Conservation (phyloP, 1,140 invertebrate species). For the Drosophila repleta region DNA sequence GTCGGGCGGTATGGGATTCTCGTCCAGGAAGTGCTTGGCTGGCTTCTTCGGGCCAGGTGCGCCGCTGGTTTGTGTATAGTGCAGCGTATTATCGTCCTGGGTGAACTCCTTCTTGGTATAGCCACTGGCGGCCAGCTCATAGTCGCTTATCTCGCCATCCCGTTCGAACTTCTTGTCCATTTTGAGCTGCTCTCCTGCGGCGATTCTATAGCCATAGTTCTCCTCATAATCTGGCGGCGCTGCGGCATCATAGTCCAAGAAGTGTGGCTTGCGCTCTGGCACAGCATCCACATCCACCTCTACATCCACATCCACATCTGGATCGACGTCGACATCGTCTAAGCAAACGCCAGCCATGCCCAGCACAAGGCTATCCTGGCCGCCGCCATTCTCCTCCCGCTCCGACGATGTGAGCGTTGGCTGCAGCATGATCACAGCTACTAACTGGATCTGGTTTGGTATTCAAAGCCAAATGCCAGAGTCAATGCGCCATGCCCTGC, state of each 20-base stretch:
- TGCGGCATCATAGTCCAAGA: slow-evolving; percentile 86
- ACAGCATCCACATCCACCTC: slow-evolving; percentile 73
- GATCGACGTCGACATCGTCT: slow-evolving; percentile 58
- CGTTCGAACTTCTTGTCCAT: slow-evolving; percentile 82
- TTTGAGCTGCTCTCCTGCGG: slow-evolving; percentile 72
- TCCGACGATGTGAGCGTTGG: slow-evolving; percentile 49
- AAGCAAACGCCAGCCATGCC: slow-evolving; percentile 31
- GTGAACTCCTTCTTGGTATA: slow-evolving; percentile 83
- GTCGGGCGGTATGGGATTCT: slow-evolving; percentile 83
- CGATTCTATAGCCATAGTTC: slow-evolving; percentile 59
- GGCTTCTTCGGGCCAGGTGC: slow-evolving; percentile 48
- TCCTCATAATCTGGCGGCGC: slow-evolving; percentile 85
- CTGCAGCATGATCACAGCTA: slow-evolving; percentile 54
- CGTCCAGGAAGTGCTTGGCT: slow-evolving; percentile 79
- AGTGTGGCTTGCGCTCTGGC: slow-evolving; percentile 85
- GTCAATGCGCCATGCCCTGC: slow-evolving; percentile 66
- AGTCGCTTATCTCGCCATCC: slow-evolving; percentile 82
- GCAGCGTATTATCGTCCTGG: slow-evolving; percentile 80
- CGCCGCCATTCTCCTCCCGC: slow-evolving; percentile 17
- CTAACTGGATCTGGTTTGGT: slow-evolving; percentile 7
- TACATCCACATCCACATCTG: slow-evolving; percentile 66
- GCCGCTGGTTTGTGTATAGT: slow-evolving; percentile 58
- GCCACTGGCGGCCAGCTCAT: slow-evolving; percentile 80
- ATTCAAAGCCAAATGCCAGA: slow-evolving; percentile 15
- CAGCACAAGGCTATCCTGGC: slow-evolving; percentile 20